phyloP scores from a whole-genome alignment of 2,797 vertebrate species.

The Denticeps clupeoides region DNA sequence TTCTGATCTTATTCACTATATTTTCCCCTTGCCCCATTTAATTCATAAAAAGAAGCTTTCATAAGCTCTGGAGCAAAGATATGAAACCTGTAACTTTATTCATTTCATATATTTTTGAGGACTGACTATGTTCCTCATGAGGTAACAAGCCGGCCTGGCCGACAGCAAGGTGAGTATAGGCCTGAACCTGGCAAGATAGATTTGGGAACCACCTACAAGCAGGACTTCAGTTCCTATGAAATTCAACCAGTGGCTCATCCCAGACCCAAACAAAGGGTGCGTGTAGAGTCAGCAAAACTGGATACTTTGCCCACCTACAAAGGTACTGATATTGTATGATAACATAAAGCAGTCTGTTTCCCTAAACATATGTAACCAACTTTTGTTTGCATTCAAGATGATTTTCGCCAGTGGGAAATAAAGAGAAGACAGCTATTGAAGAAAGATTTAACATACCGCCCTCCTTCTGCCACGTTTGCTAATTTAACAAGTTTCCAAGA shows the following conservation, averaged over 20 bases:
- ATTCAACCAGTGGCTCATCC: constrained; percentile 44
- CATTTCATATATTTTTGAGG: constrained; percentile 39
- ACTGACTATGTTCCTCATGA: constrained; percentile 65
- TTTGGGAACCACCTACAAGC: constrained; percentile 63
- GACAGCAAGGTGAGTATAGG: constrained; percentile 47
- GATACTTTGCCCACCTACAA: constrained; percentile 70
- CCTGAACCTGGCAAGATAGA: constrained; percentile 55
- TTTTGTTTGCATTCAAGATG: constrained; percentile 41
- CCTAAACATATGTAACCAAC: background rate
- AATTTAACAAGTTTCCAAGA: constrained; percentile 72
- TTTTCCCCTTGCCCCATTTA: background rate
- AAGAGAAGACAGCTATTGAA: constrained; percentile 51
- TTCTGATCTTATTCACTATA: background rate
- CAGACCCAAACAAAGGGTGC: constrained; percentile 51
- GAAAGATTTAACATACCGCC: constrained; percentile 46
- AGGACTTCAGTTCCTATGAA: constrained; percentile 55
- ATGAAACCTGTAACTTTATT: background rate
- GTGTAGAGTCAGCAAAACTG: constrained; percentile 45
- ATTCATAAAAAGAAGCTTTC: background rate
- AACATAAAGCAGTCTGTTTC: no score
- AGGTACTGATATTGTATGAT: no score
- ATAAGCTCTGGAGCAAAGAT: no score
- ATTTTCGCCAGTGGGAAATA: constrained; percentile 60
- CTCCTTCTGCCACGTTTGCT: constrained; percentile 58
- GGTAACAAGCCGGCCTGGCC: constrained; percentile 39